Evolutionary conservation across 2,888 invertebrate genomes (phyloP).

Genomic region (Brachyptera putata): DNA sequence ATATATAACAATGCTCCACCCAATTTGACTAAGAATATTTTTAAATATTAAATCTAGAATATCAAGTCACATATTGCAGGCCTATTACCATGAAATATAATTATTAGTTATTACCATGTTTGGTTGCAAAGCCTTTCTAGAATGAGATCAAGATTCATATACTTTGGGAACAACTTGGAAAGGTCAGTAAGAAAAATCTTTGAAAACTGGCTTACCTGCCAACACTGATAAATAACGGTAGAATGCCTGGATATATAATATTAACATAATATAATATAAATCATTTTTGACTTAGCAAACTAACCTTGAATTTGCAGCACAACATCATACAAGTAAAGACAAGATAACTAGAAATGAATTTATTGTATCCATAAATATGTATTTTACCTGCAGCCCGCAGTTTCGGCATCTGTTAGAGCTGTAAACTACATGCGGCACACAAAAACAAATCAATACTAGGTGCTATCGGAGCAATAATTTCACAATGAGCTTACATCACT

Average conservation of each 20-base stretch:
- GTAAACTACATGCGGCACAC: slow-evolving; percentile 19
- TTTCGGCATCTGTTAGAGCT: slow-evolving; percentile 6
- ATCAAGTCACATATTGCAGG: too few relatives aligned
- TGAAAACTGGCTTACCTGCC: slow-evolving; percentile 19
- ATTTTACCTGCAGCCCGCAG: slow-evolving; percentile 4
- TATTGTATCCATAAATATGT: not conserved
- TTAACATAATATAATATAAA: not conserved
- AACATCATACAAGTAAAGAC: not conserved
- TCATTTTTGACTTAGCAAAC: slow-evolving; percentile 3
- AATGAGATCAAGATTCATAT: too few relatives aligned
- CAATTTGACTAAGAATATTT: too few relatives aligned
- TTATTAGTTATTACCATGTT: too few relatives aligned
- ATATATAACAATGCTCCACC: too few relatives aligned
- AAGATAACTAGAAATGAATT: not conserved
- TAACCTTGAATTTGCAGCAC: slow-evolving; percentile 11
- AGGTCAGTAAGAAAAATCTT: too few relatives aligned
- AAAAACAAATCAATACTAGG: slow-evolving; percentile 9
- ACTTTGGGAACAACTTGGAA: too few relatives aligned
- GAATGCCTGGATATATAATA: not conserved
- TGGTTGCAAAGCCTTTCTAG: too few relatives aligned
- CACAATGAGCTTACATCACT: not conserved
- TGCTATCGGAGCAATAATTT: not conserved
- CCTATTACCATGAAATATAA: too few relatives aligned
- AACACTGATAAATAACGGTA: not conserved
- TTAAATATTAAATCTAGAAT: too few relatives aligned